These are phyloP conservation scores for Riparia riparia DNA, from an alignment of 2,113 vertebrate genomes.

Conservation along the genomic window DNA sequence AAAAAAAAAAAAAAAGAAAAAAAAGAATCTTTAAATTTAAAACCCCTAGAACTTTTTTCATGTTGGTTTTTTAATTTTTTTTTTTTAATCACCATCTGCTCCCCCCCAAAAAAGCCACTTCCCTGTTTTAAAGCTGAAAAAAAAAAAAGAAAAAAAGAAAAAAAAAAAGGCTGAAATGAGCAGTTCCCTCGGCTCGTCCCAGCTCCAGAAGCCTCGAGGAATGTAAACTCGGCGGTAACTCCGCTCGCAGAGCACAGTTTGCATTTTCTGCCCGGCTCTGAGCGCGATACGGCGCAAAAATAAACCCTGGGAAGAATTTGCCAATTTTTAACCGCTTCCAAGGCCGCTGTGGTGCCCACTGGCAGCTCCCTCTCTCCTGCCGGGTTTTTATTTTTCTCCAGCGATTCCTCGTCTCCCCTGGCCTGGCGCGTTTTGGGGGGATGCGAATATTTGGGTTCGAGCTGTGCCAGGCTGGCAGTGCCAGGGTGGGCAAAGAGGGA, in stretches of 20 bases:
- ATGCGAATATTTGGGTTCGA: accelerated
- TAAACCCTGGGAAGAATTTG: neutral
- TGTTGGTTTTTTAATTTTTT: neutral
- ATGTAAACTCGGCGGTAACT: conserved; percentile 12
- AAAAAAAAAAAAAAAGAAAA: neutral
- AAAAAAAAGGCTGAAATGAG: neutral
- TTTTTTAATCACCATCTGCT: neutral
- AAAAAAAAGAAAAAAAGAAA: neutral
- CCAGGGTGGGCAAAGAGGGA: neutral
- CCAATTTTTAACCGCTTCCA: neutral
- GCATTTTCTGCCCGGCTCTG: neutral
- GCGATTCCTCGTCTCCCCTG: accelerated
- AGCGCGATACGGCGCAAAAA: neutral
- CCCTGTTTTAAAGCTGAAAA: neutral
- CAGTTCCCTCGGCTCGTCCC: neutral
- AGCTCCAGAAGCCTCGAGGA: neutral
- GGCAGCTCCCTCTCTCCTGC: neutral
- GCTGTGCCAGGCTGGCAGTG: neutral
- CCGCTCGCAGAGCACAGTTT: neutral
- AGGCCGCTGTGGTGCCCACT: neutral
- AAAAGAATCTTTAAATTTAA: neutral
- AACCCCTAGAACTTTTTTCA: neutral
- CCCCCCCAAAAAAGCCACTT: neutral
- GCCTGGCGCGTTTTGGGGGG: accelerated
- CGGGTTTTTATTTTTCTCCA: neutral